Evolutionary conservation across 2,888 invertebrate species (phyloP).

Genomic region (Ophion slaviceki): DNA sequence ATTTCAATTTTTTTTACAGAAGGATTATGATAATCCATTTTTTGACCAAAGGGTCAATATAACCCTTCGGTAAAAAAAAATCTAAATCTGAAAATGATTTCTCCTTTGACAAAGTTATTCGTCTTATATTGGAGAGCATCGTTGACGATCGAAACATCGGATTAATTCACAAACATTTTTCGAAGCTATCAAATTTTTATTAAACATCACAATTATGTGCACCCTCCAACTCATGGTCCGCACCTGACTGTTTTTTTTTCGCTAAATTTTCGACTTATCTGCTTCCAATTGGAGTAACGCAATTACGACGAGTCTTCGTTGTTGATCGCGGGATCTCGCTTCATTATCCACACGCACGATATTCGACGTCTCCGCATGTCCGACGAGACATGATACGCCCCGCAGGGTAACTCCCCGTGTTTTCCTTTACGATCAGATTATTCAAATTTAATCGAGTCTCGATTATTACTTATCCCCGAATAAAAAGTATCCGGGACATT

Average conservation of each 20-base stretch:
- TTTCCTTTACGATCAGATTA: slow-evolving; percentile 20
- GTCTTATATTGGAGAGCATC: too few species aligned
- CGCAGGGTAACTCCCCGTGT: neutral
- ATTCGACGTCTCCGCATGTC: neutral
- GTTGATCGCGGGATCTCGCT: neutral
- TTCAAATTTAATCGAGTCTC: slow-evolving; percentile 14
- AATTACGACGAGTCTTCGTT: neutral
- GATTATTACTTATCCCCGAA: slow-evolving; percentile 18
- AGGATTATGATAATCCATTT: too few species aligned
- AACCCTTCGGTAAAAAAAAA: too few species aligned
- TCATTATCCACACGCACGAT: neutral
- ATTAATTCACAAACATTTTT: too few species aligned
- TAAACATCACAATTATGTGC: too few species aligned
- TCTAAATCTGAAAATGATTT: too few species aligned
- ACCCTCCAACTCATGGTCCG: too few species aligned
- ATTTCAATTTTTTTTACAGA: too few species aligned
- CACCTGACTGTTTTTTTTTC: neutral
- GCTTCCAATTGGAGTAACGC: neutral
- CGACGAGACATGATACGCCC: neutral
- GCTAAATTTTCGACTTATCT: neutral
- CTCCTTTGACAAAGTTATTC: too few species aligned
- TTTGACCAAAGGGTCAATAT: too few species aligned
- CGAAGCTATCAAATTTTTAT: too few species aligned
- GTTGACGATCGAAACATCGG: too few species aligned
- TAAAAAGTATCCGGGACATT: neutral